phyloP scores from a whole-genome alignment of 2,113 vertebrate species.

The Engraulis encrasicolus region DNA sequence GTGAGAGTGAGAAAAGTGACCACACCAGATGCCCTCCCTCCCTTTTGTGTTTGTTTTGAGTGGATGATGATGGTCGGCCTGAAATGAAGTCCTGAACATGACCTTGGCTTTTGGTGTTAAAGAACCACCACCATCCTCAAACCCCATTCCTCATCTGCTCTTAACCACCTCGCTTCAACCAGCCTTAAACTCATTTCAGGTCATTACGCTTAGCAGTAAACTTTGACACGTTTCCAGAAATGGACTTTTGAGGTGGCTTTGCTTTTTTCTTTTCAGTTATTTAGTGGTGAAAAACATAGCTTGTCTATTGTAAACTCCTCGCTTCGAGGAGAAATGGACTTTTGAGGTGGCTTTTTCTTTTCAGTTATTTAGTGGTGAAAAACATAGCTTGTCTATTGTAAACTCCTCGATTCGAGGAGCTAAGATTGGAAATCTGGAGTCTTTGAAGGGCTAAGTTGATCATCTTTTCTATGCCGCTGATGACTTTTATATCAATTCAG shows the following conservation, averaged over 20 bases:
- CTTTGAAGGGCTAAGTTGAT: background rate
- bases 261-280: background rate
- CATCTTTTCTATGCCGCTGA: background rate
- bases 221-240: background rate
- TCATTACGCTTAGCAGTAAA: background rate
- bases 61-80: too few species aligned
- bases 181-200: background rate
- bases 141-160: background rate
- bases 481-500: background rate
- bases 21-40: conserved; percentile 50
- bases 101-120: background rate
- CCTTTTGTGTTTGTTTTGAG: conserved; percentile 27
- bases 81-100: conserved; percentile 42
- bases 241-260: background rate
- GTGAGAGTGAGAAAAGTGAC: conserved; percentile 48
- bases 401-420: too few species aligned
- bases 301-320: too few species aligned
- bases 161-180: background rate
- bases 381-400: too few species aligned
- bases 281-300: background rate
- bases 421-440: background rate
- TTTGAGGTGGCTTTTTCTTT: background rate
- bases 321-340: background rate
- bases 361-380: background rate
- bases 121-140: background rate